Percentiles rank a stretch among this genome's conserved stretches.
Evolutionary conservation across 2,888 invertebrate species (phyloP).

Genomic region (Drosophila meridionalis): DNA sequence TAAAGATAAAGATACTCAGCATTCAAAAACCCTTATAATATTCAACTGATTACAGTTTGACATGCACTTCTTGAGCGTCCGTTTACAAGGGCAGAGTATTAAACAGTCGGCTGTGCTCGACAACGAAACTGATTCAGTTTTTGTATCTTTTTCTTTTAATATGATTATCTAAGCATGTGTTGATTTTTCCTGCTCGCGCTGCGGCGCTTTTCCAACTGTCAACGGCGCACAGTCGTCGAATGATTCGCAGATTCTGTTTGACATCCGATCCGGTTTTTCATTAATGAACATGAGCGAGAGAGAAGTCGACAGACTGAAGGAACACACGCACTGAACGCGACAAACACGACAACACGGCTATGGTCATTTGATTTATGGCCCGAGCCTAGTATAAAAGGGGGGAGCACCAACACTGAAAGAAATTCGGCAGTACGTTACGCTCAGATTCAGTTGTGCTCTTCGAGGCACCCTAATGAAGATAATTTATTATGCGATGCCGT

Average conservation of each 20-base stretch:
- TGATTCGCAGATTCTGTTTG: conserved; percentile 80
- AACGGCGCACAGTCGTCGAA: conserved; percentile 68
- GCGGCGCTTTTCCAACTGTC: conserved; percentile 76
- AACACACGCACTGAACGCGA: conserved; percentile 68
- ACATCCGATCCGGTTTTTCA: conserved; percentile 80
- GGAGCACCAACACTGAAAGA: conserved; percentile 8
- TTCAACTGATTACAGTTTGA: neutral
- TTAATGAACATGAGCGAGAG: conserved; percentile 70
- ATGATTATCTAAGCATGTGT: conserved; percentile 77
- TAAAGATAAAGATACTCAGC: too few relatives aligned
- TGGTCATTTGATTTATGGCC: conserved; percentile 65
- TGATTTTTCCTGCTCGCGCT: conserved; percentile 71
- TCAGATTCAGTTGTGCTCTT: conserved; percentile 41
- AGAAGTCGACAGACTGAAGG: conserved; percentile 16
- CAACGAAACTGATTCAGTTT: neutral
- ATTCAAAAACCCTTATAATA: too few relatives aligned
- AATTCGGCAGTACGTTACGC: conserved; percentile 42
- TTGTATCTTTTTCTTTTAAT: conserved; percentile 33
- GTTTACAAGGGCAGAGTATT: neutral
- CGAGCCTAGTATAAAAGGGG: conserved; percentile 35
- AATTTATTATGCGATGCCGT: conserved; percentile 85
- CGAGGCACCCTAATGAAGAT: conserved; percentile 83
- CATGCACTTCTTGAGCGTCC: neutral
- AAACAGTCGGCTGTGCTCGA: neutral
- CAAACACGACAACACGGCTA: conserved; percentile 31